Evolutionary conservation across 92 coral and sea anemone genomes (phyloP).

Genomic region (Epizoanthus illoricatus): DNA sequence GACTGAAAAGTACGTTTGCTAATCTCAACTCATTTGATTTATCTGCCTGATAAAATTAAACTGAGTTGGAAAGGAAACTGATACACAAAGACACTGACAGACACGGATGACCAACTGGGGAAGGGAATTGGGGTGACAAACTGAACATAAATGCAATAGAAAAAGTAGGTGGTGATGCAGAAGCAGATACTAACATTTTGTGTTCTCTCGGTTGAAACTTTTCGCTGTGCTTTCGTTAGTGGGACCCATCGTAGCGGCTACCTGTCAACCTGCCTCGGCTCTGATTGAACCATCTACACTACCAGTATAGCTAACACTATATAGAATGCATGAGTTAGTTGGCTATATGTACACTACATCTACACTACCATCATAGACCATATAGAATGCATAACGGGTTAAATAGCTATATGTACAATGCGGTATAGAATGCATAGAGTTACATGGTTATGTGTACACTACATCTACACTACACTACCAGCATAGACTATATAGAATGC

Average conservation of each 20-base stretch:
- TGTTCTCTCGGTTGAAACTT: no score
- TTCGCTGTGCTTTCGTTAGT: background rate
- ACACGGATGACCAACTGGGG: background rate
- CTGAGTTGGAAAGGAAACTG: no score
- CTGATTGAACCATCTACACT: slow-evolving; percentile 9
- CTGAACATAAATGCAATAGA: no score
- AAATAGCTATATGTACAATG: no score
- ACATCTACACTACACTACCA: background rate
- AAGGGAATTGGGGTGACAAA: no score
- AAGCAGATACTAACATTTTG: no score
- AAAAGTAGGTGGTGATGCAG: no score
- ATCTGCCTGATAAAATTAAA: slow-evolving; percentile 1
- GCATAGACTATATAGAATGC: background rate
- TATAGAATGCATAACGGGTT: background rate
- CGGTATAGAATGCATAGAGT: background rate
- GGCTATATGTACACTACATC: background rate
- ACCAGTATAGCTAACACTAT: slow-evolving; percentile 1
- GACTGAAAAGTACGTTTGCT: background rate
- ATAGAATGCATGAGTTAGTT: background rate
- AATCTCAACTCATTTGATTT: background rate
- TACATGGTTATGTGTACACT: no score
- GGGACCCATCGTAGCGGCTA: slow-evolving; percentile 32
- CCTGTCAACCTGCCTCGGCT: slow-evolving; percentile 44
- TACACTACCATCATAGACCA: slow-evolving; percentile 1
- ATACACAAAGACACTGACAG: no score